Evolutionary conservation across 2,888 invertebrate genomes (phyloP), one percentile per base, ranked within the genome.

Genomic region (Athetis lepigone): DNA sequence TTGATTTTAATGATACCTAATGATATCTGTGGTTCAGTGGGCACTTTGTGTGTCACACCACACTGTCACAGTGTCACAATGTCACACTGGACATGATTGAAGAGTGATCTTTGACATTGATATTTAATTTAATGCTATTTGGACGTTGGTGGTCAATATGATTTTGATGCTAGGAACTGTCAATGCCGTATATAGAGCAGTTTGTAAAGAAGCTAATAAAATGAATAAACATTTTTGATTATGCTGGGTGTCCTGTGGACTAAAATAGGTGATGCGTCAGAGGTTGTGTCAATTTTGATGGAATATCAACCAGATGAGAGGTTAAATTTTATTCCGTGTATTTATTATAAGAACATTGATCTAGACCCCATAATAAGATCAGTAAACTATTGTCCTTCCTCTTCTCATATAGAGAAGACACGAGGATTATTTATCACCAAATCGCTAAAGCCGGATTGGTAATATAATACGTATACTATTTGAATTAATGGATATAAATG

Each of bases 1-100:
- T 85, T 80, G 85, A 74, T 69, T 79, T 72, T 86, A 87, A 88
- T 83, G 86, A 87, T 75, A 61, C 59, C 70, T 87, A 87, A 86
- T 84, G 85, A 84, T 80, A 81, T 63, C 67, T 68, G 50, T 45
- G 27, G 77, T 61, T 27, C 56, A 46, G 73, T 57, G 71, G 83
- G 81, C 83, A 80, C 40, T 75, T 75, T 62, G 72, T 52, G 52
- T 67, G 65, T 70, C 73, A 63, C 7, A 16, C 81, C 83, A 85
- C 77, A 73, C 47, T 71, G 84, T 84, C 73, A 54, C 73, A n/a
- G n/a, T n/a, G n/a, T n/a, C n/a, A n/a, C n/a, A n/a, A n/a, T n/a
- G n/a, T n/a, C n/a, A 47, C 69, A 75, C 56, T 56, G 42, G n/a
- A 54, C 50, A 56, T 61, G 77, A 78, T 76, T 73, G 66, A 55